Base-by-base conservation (phyloP, 1,140 invertebrate species). In the Lepidostoma basale region DNA sequence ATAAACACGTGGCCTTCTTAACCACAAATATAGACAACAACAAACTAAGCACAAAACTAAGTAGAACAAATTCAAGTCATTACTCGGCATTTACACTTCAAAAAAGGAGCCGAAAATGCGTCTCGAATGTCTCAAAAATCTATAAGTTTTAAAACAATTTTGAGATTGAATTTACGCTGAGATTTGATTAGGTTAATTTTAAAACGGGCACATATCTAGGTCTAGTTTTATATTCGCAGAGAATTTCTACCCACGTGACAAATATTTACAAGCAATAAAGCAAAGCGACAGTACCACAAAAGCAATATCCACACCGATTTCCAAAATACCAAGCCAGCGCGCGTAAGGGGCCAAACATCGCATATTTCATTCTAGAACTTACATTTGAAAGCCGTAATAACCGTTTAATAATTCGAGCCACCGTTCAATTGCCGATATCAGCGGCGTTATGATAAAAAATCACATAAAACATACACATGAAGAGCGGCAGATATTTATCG, bases 401-500 rank as follows among this genome's bases (percentile, higher is more conserved):
- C 52, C 52, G 52, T 56, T 18, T 23, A 22, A 56, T 56, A 56
- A 56, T 56, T 56, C 49, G 52, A 16, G 36, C 22, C 52, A 56
- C 52, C 52, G 52, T 56, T 56, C 30, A 36, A 56, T 56, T 54
- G 26, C 9, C 49, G 9, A 28, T 30, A 54, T 33, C 16, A 33
- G 5, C 22, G 18, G 44, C 6, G 5, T 14, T 47, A 33, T 33
- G 22, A 36, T 56, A 60, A 60, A 60, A 60, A 23, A 40, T 40
- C 56, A 60, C 56, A 60, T 40, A 60, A 60, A 59, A 59, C 54
- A 60, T 60, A 60, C 56, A 60, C 56, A 54, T 33, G 56, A 39
- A 60, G 56, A 45, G 42, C 40, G 39, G 44, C 44, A 30, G 56
- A 60, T 60, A 42, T 71, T 62, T 71, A 71, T 71, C 69, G 69